phyloP scores from a whole-genome alignment of 2,797 vertebrate genomes.

The Phoeniculus purpureus region DNA sequence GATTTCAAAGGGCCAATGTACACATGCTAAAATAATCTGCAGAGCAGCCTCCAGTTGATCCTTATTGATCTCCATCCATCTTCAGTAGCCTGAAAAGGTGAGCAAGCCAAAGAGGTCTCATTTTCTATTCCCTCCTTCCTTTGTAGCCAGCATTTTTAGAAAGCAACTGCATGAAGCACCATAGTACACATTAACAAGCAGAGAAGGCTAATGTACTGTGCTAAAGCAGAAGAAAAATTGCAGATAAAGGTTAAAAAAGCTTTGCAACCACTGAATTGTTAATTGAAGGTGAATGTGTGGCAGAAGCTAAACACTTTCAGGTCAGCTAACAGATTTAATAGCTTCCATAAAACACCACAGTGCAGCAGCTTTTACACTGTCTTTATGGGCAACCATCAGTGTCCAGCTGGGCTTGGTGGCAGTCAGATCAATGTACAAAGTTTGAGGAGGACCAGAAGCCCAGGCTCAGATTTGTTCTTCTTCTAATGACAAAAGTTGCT shows the following conservation, averaged over 20 bases:
- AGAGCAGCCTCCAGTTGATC: background rate
- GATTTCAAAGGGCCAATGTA: background rate
- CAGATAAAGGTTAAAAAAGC: background rate
- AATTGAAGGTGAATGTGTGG: background rate
- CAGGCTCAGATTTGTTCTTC: background rate
- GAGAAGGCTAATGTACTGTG: background rate
- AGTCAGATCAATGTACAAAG: background rate
- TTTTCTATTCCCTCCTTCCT: background rate
- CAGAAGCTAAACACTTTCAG: slow-evolving; percentile 19
- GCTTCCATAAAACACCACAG: slow-evolving; percentile 16
- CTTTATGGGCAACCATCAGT: background rate
- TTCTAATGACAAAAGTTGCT: background rate
- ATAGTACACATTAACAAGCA: background rate
- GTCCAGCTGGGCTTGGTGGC: background rate
- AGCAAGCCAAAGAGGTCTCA: background rate
- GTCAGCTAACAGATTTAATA: slow-evolving; percentile 21
- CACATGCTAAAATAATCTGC: background rate
- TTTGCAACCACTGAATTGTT: background rate
- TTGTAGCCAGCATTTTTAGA: background rate
- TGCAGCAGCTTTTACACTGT: slow-evolving; percentile 25
- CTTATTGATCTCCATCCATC: background rate
- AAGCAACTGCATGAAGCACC: background rate
- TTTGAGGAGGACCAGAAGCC: background rate
- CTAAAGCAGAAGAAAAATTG: background rate
- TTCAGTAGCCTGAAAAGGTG: background rate